Evolutionary conservation across 2,797 vertebrate species (phyloP), one percentile per base, ranked within the genome.

Genomic region (Synanceia verrucosa): DNA sequence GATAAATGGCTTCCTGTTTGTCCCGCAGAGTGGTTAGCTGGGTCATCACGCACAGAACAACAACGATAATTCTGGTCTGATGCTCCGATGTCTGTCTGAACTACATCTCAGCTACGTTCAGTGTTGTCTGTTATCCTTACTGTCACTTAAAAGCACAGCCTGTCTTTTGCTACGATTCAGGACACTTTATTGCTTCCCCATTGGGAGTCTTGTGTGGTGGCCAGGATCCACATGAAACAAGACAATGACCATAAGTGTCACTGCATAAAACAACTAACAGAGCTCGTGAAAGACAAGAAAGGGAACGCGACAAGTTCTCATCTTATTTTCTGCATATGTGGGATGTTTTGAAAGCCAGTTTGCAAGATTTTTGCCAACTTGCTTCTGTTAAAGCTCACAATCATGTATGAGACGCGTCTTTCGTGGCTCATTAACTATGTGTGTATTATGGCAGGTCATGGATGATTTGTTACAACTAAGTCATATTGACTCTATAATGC

Each of bases 1-100:
- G 77, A 89, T 91, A 88, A 92, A 92, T 87, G 83, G 82, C 73
- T 85, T 91, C 79, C 85, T 91, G 88, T 92, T 89, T 82, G 67
- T 84, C 73, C 67, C 66, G 34, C 81, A 67, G 70, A 81, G 73
- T 7, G 48, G 69, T 82, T 76, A 62, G 85, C 68, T 73, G 79
- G 82, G 88, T 90, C 84, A 88, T 58, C 74, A 73, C 63, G 19
- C 84, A 83, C 64, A 64, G 59, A 72, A 46, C 71, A 80, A 75
- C 82, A 78, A 68, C 65, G 85, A 73, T 60, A 53, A 63, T 26
- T 43, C 62, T 66, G 16, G 65, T 76, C 71, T 52, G 55, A 75
- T 48, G 69, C 64, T 65, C 59, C 26, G 66, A 65, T 80, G 65
- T 1, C 52, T 36, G 59, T 70, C 65, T 75, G 68, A 60, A 33